Base-by-base conservation (phyloP, 2,888 invertebrate species). In the Lasioglossum pauxillum region DNA sequence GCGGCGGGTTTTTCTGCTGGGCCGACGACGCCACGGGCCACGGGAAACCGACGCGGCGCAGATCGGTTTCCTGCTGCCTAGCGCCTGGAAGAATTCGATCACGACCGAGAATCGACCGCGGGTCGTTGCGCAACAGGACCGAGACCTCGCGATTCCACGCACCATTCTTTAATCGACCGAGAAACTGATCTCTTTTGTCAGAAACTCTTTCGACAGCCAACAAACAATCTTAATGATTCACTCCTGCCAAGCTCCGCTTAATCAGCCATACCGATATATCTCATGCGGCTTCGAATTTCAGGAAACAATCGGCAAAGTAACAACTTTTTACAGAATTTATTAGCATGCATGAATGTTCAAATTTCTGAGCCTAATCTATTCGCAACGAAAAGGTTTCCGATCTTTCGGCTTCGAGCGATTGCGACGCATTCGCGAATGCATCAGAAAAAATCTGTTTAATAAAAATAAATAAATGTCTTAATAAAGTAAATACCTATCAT, bases 11-110 rank as follows among this genome's bases (percentile, higher is more conserved):
- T 69, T 57, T 41, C 60, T 27, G 35, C 60, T 69, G 46, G 10
- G 41, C 67, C 5, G 72, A 74, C 5, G 72, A 74, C 38, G 27
- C 27, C 23, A 67, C 3, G 10, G 5, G 27, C 27, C 23, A 67
- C 3, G 10, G 5, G 27, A 31, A 31, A 60, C 38, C 44, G 31
- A 67, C 44, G 38, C 10, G 67, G 44, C 53, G 19, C 31, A n/a
- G 49, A 78, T 78, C 73, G n/a, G 53, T 74, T 60, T 46, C 53
- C 44, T 79, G 38, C 57, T 46, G 35, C 35, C 31, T n/a, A n/a
- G 31, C 57, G n/a, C 5, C 41, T 8, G 10, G 14, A 53, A 79
- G 38, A 82, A 69, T 23, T 23, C 19, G 67, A 78, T 78, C 67
- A 27, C 4, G 7, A 31, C 19, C 16, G 67, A 31, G 46, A 78